A percentile compares a stretch with the other conserved stretches of the same genome.
Evolutionary conservation across 2,113 vertebrate genomes (phyloP).

Genomic region (Poeciliopsis retropinna): DNA sequence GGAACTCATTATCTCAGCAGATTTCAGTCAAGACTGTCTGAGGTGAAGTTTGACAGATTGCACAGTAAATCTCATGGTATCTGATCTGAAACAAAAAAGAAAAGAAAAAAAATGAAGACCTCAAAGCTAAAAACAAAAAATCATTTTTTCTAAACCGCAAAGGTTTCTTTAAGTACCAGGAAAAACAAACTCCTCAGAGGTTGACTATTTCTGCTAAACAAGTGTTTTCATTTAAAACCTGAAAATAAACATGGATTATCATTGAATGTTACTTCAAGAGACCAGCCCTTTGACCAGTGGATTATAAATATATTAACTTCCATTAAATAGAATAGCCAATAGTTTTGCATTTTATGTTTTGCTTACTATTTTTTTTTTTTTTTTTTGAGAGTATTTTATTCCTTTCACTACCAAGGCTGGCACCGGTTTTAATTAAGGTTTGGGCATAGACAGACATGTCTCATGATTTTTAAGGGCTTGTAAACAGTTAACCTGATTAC

Average conservation of each 20-base stretch:
- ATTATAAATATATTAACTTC: not conserved
- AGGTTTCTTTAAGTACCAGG: conserved; percentile 35
- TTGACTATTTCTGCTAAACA: not conserved
- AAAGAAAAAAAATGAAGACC: conserved; percentile 20
- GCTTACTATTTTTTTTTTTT: no score
- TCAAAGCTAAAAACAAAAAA: conserved; percentile 19
- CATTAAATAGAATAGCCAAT: not conserved
- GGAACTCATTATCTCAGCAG: conserved; percentile 44
- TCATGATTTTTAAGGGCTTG: not conserved
- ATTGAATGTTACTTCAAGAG: not conserved
- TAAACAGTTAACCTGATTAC: not conserved
- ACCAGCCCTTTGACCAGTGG: not conserved
- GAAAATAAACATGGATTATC: not conserved
- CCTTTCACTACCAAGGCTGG: not conserved
- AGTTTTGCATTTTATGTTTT: not conserved
- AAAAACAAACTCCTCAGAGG: conserved; percentile 13
- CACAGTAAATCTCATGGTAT: conserved; percentile 35
- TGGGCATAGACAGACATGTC: not conserved
- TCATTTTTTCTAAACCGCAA: conserved; percentile 4
- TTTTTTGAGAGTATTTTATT: not conserved
- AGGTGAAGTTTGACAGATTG: conserved; percentile 31
- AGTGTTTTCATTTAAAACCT: no score
- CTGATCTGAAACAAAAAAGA: conserved; percentile 33
- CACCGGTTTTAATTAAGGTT: not conserved
- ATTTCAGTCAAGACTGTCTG: conserved; percentile 26